Percentiles rank a stretch among this genome's conserved stretches.
Evolutionary conservation across 2,888 invertebrate species (phyloP).

Genomic region (Drosophila meridiana): DNA sequence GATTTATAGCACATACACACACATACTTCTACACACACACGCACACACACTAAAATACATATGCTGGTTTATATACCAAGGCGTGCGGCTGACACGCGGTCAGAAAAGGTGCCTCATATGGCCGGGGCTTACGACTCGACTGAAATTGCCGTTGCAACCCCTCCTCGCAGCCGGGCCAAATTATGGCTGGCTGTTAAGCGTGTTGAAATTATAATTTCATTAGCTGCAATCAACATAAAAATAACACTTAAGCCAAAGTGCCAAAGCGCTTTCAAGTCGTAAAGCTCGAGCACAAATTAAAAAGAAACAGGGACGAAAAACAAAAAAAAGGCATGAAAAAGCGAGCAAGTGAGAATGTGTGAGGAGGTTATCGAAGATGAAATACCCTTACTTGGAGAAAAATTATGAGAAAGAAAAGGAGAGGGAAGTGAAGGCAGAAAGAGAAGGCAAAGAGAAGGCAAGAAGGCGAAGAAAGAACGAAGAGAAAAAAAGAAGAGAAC

Average conservation of each 20-base stretch:
- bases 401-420: not conserved
- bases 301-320: slow-evolving; percentile 41
- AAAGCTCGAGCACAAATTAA: slow-evolving; percentile 65
- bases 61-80: slow-evolving; percentile 52
- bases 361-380: not conserved
- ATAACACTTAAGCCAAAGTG: slow-evolving; percentile 77
- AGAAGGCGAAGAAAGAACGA: too few relatives aligned
- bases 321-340: slow-evolving; percentile 11
- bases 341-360: not conserved
- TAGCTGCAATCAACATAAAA: slow-evolving; percentile 81
- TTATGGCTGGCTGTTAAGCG: slow-evolving; percentile 58
- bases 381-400: slow-evolving; percentile 1
- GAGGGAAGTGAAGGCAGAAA: not conserved
- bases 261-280: slow-evolving; percentile 74
- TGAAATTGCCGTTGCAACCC: not conserved
- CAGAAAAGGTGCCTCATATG: slow-evolving; percentile 52
- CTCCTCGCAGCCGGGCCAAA: slow-evolving; percentile 12
- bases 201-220: slow-evolving; percentile 80
- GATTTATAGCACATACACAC: slow-evolving; percentile 65
- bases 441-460: not conserved
- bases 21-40: slow-evolving; percentile 27
- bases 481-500: not conserved
- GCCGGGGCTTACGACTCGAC: slow-evolving; percentile 21
- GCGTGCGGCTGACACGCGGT: slow-evolving; percentile 58
- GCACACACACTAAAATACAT: slow-evolving; percentile 26